These are phyloP conservation scores for Isurus oxyrinchus DNA, from an alignment of 2,113 vertebrate genomes.

Conservation along the genomic window DNA sequence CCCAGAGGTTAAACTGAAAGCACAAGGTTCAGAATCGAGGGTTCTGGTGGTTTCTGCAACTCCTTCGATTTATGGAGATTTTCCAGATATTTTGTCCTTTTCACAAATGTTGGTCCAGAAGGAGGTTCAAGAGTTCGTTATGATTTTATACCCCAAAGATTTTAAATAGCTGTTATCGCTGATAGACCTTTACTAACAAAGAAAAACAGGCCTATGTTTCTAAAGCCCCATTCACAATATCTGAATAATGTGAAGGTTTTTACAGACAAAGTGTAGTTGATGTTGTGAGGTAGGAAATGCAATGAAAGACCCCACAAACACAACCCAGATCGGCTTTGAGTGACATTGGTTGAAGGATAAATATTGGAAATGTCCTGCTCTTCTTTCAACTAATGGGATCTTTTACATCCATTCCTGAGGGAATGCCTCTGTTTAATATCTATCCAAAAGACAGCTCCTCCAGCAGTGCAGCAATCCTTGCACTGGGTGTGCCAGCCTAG, in stretches of 20 bases:
- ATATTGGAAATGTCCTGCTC: background rate
- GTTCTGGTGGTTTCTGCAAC: background rate
- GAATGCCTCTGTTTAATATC: background rate
- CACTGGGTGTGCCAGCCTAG: background rate
- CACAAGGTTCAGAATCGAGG: background rate
- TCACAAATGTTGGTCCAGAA: background rate
- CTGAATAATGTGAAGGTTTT: background rate
- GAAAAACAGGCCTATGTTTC: background rate
- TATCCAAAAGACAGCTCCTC: background rate
- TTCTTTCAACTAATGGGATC: background rate
- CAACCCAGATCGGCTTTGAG: background rate
- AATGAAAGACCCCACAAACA: background rate
- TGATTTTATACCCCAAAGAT: background rate
- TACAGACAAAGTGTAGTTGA: background rate
- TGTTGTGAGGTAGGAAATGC: background rate
- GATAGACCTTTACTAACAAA: background rate
- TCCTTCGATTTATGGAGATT: background rate
- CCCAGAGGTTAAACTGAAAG: background rate
- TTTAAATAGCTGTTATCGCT: background rate
- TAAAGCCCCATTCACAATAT: background rate
- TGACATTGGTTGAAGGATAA: background rate
- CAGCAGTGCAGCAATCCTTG: no score
- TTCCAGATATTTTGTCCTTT: background rate
- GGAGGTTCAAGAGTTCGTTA: background rate
- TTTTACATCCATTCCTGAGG: background rate